Base-by-base conservation (phyloP, 2,113 vertebrate genomes). In the Lepus europaeus region DNA sequence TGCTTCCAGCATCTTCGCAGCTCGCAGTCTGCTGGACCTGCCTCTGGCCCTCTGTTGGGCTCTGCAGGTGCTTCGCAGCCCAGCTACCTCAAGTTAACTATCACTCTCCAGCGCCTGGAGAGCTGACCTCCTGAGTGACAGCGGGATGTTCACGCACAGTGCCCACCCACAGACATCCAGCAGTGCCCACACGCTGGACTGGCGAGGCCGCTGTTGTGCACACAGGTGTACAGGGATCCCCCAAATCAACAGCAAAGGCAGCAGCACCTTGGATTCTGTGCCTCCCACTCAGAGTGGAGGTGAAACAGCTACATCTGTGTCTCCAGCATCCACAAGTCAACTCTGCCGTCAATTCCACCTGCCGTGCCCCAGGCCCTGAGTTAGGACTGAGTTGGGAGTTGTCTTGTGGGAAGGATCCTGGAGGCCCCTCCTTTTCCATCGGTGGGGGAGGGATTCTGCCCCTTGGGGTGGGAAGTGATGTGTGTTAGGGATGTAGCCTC, bases 101-200 rank as follows among this genome's bases (percentile, higher is more conserved):
- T 7, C 6, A 77, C 23, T 83, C 27, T 36, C 45, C 23, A 6
- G 3, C 23, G 25, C 63, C 64, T 66, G 33, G 80, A 88, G 77
- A 61, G 20, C 1, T 33, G n/a, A 76, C 63, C 66, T 88, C 53
- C 14, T 2, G 29, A 73, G 63, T 53, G 33, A 63, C 9, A 2
- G 29, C 1, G 29, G 19, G 53, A 17, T 68, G 29, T 39, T 66
- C 56, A 68, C 19, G 19, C 56, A 59, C 56, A 59, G 56, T 59
- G 19, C 56, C 4, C 56, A 59, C 19, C 4, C 56, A 59, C 56
- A 45, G 66, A 77, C 27, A 27, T 6, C 11, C 22, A 22, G 74
- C 53, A 56, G 19, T 16, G 39, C 29, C 79, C 1, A 0, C 1
- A 0, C 0, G 23, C 27, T 4, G 69, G 66, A 45, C 84, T n/a